phyloP scores from a whole-genome alignment of 2,888 invertebrate genomes.

The Zeuzera pyrina region DNA sequence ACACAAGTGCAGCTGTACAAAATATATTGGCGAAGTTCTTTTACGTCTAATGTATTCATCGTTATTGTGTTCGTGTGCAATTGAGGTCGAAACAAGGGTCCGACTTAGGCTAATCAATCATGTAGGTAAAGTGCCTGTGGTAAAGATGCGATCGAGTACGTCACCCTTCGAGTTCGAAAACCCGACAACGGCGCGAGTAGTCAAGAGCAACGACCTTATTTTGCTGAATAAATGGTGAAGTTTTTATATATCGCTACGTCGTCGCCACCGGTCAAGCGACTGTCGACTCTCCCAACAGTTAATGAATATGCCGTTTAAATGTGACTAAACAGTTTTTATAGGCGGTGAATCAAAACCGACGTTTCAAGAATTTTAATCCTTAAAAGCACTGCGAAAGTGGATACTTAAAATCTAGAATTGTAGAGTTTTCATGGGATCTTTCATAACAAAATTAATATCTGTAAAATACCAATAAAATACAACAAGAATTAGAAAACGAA shows the following conservation, averaged over 20 bases:
- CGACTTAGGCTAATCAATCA: constrained; percentile 25
- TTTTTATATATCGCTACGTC: constrained; percentile 28
- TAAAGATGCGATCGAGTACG: constrained; percentile 31
- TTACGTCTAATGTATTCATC: no score
- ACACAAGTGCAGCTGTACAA: no score
- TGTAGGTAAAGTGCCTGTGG: constrained; percentile 19
- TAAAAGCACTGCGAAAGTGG: no score
- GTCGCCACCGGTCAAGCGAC: constrained; percentile 12
- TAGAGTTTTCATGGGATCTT: no score
- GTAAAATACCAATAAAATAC: no score
- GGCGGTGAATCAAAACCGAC: no score
- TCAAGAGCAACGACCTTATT: constrained; percentile 61
- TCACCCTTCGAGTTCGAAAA: constrained; percentile 46
- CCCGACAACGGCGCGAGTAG: constrained; percentile 33
- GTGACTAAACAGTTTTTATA: constrained; percentile 22
- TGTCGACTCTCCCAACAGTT: constrained; percentile 26
- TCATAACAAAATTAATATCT: no score
- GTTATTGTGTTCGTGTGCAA: neutral
- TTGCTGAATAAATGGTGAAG: constrained; percentile 43
- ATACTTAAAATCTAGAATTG: no score
- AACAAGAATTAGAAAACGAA: no score
- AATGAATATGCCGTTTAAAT: constrained; percentile 28
- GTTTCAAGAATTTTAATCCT: no score
- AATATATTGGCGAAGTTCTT: no score
- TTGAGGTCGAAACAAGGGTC: neutral